These are phyloP conservation scores for Astyanax mexicanus DNA, from an alignment of 2,797 vertebrate species.

Conservation along the genomic window DNA sequence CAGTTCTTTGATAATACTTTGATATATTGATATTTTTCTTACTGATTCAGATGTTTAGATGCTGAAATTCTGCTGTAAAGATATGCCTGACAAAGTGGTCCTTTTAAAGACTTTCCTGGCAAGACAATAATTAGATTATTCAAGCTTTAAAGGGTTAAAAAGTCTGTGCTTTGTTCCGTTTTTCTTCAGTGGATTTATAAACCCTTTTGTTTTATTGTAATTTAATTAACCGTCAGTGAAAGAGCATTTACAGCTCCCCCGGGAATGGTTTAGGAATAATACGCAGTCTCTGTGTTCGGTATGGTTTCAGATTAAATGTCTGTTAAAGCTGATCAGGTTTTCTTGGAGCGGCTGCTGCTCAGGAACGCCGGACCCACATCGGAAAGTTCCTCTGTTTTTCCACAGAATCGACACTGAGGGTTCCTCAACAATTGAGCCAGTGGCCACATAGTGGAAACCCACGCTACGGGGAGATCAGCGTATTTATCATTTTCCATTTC, in stretches of 20 bases:
- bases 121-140: too few species aligned
- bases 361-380: conserved; percentile 33
- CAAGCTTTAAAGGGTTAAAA: not conserved
- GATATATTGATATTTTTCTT: too few species aligned
- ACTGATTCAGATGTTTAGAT: too few species aligned
- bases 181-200: not conserved
- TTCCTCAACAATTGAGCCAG: conserved; percentile 32
- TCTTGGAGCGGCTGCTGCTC: conserved; percentile 32
- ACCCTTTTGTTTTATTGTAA: not conserved
- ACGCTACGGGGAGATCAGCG: conserved; percentile 26
- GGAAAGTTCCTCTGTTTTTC: conserved; percentile 43
- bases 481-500: conserved; percentile 43
- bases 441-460: conserved; percentile 47
- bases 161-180: not conserved
- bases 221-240: not conserved
- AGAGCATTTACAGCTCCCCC: not conserved
- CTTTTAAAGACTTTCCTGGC: too few species aligned
- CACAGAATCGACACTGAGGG: conserved; percentile 16
- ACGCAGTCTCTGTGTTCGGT: conserved; percentile 12
- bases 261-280: conserved; percentile 5
- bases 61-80: too few species aligned
- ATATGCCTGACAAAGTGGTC: too few species aligned
- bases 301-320: conserved; percentile 21
- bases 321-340: conserved; percentile 1
- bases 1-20: too few species aligned